A percentile compares a stretch with the other conserved stretches of the same genome.
phyloP scores from a whole-genome alignment of 2,888 invertebrate genomes.

The Sminthurinus aureus region DNA sequence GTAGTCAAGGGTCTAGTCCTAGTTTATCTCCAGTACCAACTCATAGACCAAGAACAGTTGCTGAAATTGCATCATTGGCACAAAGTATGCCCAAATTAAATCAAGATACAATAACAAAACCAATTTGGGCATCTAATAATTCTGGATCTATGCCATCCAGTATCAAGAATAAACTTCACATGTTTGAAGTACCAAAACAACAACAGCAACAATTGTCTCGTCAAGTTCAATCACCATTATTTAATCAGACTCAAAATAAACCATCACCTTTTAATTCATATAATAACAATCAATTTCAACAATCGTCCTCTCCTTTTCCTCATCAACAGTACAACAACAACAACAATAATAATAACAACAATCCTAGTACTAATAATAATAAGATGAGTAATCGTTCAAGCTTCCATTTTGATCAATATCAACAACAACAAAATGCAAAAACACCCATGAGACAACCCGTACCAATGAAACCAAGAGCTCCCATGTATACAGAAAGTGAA shows the following conservation, averaged over 20 bases:
- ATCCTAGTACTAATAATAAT: conserved; percentile 20
- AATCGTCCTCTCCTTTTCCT: neutral
- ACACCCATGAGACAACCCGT: conserved; percentile 40
- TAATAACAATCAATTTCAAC: neutral
- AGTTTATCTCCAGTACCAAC: conserved; percentile 54
- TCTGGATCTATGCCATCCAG: conserved; percentile 47
- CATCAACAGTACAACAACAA: conserved; percentile 7
- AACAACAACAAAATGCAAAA: conserved; percentile 20
- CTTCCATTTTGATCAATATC: conserved; percentile 4
- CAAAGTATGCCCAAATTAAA: conserved; percentile 24
- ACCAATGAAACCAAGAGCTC: conserved; percentile 41
- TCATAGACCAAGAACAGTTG: conserved; percentile 24
- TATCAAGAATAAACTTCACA: conserved; percentile 57
- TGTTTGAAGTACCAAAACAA: conserved; percentile 50
- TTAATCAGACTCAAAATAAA: conserved; percentile 5
- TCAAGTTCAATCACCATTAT: neutral
- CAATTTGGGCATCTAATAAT: conserved; percentile 40
- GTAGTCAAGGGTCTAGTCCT: conserved; percentile 58
- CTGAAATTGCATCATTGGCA: conserved; percentile 31
- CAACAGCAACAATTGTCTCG: neutral
- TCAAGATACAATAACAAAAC: conserved; percentile 31
- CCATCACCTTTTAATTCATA: neutral
- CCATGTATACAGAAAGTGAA: conserved; percentile 4
- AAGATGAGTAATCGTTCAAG: neutral
- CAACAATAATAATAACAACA: conserved; percentile 28